phyloP scores from a whole-genome alignment of 2,888 invertebrate species.

The Lamellibrachia columna region DNA sequence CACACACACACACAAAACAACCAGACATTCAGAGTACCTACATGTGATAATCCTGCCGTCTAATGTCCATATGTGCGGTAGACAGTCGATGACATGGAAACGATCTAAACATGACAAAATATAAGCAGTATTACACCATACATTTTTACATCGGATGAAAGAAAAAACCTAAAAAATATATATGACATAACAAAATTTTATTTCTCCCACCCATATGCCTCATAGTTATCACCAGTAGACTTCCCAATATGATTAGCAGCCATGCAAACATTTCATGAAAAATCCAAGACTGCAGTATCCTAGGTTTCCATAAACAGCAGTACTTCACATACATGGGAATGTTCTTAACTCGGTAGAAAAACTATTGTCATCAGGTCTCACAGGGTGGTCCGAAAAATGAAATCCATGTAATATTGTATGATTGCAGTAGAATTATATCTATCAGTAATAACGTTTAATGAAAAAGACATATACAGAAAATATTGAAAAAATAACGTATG shows the following conservation, averaged over 20 bases:
- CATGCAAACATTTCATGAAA: no score
- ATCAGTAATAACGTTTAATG: no score
- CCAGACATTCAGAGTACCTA: conserved; percentile 44
- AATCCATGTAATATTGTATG: no score
- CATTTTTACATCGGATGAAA: background rate
- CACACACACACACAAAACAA: background rate
- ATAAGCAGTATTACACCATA: background rate
- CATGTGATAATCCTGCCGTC: conserved; percentile 63
- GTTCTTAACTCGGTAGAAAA: no score
- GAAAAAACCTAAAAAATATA: background rate
- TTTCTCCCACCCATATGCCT: background rate
- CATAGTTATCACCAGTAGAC: background rate
- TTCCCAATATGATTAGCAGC: background rate
- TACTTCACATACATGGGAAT: no score
- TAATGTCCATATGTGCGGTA: conserved; percentile 64
- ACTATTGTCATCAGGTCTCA: no score
- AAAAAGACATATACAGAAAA: no score
- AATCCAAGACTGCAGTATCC: no score
- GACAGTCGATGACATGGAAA: conserved; percentile 63
- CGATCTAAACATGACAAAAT: conserved; percentile 53
- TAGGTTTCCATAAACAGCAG: no score
- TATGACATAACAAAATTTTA: background rate
- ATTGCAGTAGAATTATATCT: no score
- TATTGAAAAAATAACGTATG: no score
- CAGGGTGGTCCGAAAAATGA: no score